Percentiles rank a stretch among this genome's conserved stretches.
Conservation (phyloP, 2,113 vertebrate genomes). For the Psittacula cyanocephala region DNA sequence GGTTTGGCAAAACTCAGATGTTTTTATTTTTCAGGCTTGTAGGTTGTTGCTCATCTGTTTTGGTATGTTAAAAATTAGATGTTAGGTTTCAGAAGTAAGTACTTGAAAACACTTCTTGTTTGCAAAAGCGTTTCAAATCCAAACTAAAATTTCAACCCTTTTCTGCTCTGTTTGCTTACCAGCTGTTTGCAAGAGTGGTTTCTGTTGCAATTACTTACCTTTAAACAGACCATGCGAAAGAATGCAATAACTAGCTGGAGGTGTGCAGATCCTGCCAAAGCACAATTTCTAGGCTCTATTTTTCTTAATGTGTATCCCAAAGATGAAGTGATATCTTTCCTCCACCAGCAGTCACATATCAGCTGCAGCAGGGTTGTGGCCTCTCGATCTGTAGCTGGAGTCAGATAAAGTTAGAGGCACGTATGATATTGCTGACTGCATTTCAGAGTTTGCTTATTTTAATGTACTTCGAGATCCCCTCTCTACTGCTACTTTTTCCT, state of each 20-base stretch:
- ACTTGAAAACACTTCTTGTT: background rate
- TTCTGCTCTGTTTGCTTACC: background rate
- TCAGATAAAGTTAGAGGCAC: background rate
- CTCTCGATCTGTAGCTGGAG: background rate
- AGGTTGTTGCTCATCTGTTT: background rate
- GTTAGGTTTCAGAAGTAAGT: background rate
- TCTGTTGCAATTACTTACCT: background rate
- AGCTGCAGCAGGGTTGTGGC: background rate
- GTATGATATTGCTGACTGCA: background rate
- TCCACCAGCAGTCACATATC: background rate
- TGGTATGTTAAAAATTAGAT: background rate
- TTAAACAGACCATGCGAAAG: background rate
- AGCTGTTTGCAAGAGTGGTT: background rate
- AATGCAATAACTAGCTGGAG: background rate
- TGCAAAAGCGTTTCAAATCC: background rate
- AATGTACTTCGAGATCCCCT: background rate
- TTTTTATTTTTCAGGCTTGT: background rate
- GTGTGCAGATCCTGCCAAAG: background rate
- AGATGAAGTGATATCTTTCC: background rate
- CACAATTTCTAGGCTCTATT: background rate
- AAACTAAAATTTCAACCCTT: background rate
- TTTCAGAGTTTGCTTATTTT: background rate
- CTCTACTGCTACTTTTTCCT: background rate
- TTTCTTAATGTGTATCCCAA: background rate
- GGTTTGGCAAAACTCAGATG: background rate